Evolutionary conservation across 2,797 vertebrate genomes (phyloP).

Genomic region (Mus minutoides): DNA sequence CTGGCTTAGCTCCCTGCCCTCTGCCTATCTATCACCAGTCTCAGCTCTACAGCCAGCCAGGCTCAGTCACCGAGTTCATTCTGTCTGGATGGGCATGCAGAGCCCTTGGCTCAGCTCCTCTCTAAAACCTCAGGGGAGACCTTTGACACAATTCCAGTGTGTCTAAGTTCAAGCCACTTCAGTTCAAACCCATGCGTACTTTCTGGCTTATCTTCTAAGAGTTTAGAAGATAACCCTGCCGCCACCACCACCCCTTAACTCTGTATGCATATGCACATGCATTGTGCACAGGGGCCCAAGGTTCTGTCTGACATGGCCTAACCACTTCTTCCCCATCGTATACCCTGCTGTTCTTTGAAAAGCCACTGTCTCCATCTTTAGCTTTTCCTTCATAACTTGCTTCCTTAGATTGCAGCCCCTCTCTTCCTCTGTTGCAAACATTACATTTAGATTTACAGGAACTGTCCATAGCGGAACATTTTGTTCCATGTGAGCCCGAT

Average conservation of each 20-base stretch:
- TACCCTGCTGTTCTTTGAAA: background rate
- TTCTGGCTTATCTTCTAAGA: background rate
- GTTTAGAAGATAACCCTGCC: background rate
- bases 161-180: constrained; percentile 52
- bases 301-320: background rate
- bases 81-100: constrained; percentile 67
- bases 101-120: constrained; percentile 61
- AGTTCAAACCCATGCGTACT: background rate
- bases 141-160: constrained; percentile 52
- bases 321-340: background rate
- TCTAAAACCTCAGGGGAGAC: constrained; percentile 62
- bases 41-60: constrained; percentile 45
- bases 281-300: background rate
- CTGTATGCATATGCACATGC: background rate
- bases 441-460: constrained; percentile 78
- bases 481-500: constrained; percentile 80
- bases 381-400: background rate
- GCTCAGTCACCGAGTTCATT: constrained; percentile 66
- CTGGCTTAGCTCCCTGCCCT: constrained; percentile 60
- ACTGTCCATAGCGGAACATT: constrained; percentile 81
- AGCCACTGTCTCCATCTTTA: background rate
- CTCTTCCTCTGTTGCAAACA: constrained; percentile 75
- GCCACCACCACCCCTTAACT: fast-evolving
- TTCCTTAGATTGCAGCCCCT: constrained; percentile 57
- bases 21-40: constrained; percentile 68